These are phyloP conservation scores for Pocota personata DNA, from an alignment of 2,888 invertebrate species.

Conservation along the genomic window DNA sequence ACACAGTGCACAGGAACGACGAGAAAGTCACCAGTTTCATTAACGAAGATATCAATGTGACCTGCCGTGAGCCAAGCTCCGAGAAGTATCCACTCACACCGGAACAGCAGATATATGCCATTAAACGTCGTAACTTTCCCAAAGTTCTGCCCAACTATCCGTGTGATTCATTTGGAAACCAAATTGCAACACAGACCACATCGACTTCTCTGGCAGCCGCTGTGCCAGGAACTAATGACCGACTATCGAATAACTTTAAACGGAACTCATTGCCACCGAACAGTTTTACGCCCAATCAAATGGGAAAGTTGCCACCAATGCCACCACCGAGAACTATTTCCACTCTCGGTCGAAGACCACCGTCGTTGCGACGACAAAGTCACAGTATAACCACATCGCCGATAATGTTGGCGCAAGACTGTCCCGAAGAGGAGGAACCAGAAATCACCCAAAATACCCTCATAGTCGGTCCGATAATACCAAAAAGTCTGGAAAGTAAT, in stretches of 20 bases:
- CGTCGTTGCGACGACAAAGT: constrained; percentile 80
- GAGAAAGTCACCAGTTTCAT: constrained; percentile 83
- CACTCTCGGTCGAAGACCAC: constrained; percentile 85
- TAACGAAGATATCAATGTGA: constrained; percentile 87
- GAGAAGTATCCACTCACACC: constrained; percentile 84
- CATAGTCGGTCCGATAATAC: constrained; percentile 84
- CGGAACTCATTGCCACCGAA: constrained; percentile 87
- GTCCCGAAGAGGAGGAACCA: constrained; percentile 82
- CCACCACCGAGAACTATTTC: constrained; percentile 90
- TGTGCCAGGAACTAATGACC: constrained; percentile 71
- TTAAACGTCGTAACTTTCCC: constrained; percentile 91
- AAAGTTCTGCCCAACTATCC: constrained; percentile 90
- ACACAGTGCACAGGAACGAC: constrained; percentile 78
- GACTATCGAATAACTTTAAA: constrained; percentile 81
- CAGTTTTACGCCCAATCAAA: constrained; percentile 77
- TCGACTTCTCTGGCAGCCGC: constrained; percentile 27
- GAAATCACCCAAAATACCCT: constrained; percentile 84
- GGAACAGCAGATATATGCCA: constrained; percentile 88
- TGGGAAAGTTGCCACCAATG: constrained; percentile 85
- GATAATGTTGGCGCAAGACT: constrained; percentile 83
- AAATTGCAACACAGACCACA: constrained; percentile 38
- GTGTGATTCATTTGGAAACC: constrained; percentile 63
- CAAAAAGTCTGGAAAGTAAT: constrained; percentile 78
- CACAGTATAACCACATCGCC: constrained; percentile 82
- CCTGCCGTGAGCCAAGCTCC: constrained; percentile 86